Base-by-base conservation (phyloP, 2,797 vertebrate genomes). In the Discoglossus pictus region DNA sequence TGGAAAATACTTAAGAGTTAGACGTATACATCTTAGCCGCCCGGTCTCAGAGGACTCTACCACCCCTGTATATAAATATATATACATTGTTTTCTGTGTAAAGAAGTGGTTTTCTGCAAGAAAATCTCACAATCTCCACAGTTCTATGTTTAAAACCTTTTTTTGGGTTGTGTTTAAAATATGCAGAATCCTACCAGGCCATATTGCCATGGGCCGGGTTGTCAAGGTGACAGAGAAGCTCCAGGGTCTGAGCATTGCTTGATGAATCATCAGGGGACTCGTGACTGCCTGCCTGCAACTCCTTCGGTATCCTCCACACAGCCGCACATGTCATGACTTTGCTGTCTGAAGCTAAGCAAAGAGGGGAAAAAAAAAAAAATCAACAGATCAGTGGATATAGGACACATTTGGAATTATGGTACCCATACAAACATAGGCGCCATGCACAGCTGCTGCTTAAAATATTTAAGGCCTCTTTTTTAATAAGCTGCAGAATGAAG, bases 211-310 rank as follows among this genome's bases (percentile, higher is more conserved):
- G 89, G 87, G 90, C 82, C 63, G 83, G 82, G 88, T 92, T 88
- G 82, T 97, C 94, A 78, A 98, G 94, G 92, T 93, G 93, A 91
- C 96, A 99, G 84, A 99, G 95, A 77, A 98, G 89, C 90, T 98
- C 94, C 89, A 98, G 90, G 78, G 89, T 90, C 84, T 98, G 96
- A 44, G 96, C 86, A 56, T 94, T 96, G 92, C 96, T 95, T 76
- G 93, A 87, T 48, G 95, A 92, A 86, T 99, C 96, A 18, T 99
- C 97, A 13, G 95, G 94, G 86, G 95, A 94, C 82, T 98, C 96
- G 64, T 94, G 91, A 88, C 85, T 92, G 78, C 94, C 94, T 34
- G 93, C 91, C 80, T 98, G 95, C 92, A 94, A 92, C 84, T 96
- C 94, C 53, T 87, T 90, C 36, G 97, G 97, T 93, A 98, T 98